Conservation (phyloP, 1,140 invertebrate species). For the Brachionus koreanus region DNA sequence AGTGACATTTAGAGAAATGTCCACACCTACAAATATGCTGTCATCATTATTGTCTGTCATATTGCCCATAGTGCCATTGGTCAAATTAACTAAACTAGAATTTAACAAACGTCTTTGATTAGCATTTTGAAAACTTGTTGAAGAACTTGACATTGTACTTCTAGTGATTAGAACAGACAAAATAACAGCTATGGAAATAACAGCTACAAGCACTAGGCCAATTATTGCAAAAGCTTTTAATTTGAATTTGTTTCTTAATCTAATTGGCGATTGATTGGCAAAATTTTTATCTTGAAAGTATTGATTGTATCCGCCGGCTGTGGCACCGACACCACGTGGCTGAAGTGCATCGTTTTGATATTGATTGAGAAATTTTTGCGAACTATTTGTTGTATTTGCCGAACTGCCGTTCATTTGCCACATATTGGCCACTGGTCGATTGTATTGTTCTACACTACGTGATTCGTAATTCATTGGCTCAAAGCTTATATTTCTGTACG, state of each 20-base stretch:
- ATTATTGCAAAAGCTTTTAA: background rate
- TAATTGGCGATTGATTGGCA: background rate
- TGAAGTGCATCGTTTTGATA: background rate
- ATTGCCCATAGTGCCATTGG: background rate
- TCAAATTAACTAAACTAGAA: background rate
- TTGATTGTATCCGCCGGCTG: background rate
- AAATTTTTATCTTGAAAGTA: background rate
- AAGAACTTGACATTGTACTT: background rate
- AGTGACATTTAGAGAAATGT: background rate
- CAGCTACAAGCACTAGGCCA: background rate
- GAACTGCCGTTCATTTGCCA: slow-evolving; percentile 3
- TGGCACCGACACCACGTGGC: background rate
- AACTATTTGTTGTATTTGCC: slow-evolving; percentile 10
- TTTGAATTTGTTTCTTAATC: background rate
- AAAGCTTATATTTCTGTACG: background rate
- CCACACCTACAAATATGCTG: background rate
- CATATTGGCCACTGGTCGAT: background rate
- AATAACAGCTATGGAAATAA: background rate
- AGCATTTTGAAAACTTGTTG: background rate
- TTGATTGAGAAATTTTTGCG: slow-evolving; percentile 12
- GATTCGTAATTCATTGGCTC: background rate
- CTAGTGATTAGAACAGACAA: slow-evolving; percentile 17
- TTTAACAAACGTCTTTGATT: background rate
- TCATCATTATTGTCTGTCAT: background rate
- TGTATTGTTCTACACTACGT: background rate